Conservation (phyloP, 2,888 invertebrate genomes). For the Hypsopygia costalis region DNA sequence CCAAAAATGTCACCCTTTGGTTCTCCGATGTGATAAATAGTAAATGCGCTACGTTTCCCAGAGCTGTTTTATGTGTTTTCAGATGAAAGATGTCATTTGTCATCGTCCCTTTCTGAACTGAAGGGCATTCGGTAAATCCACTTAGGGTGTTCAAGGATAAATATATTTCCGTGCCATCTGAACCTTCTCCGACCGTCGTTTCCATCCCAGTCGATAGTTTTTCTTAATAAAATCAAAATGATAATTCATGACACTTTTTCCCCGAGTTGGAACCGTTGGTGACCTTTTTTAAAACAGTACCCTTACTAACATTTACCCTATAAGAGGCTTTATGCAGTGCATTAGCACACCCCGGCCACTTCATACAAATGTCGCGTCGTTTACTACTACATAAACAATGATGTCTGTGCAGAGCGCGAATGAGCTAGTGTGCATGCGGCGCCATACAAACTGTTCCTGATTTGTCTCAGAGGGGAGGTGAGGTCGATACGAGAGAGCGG, state of each 20-base stretch:
- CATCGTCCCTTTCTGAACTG: conserved; percentile 30
- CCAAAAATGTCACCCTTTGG: conserved; percentile 10
- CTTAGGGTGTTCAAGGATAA: conserved; percentile 19
- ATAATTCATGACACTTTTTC: conserved; percentile 5
- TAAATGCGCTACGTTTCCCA: conserved; percentile 23
- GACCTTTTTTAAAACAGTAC: too few species aligned
- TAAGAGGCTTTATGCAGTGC: too few species aligned
- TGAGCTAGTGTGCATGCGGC: too few species aligned
- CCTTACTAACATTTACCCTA: too few species aligned
- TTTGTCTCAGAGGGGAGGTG: too few species aligned
- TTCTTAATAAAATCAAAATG: conserved; percentile 9
- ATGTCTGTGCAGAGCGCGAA: too few species aligned
- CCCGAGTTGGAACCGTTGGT: conserved; percentile 13
- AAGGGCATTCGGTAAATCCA: conserved; percentile 22
- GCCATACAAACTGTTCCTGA: too few species aligned
- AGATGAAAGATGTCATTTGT: conserved; percentile 39
- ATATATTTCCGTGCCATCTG: conserved; percentile 18
- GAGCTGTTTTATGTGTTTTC: conserved; percentile 35
- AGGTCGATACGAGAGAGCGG: too few species aligned
- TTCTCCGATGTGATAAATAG: conserved; percentile 30
- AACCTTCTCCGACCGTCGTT: conserved; percentile 6
- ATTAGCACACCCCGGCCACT: too few species aligned
- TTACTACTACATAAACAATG: too few species aligned
- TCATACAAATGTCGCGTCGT: too few species aligned
- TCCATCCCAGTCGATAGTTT: conserved; percentile 7